These are phyloP conservation scores for Pollenia angustigena DNA, from an alignment of 2,888 invertebrate genomes.

Conservation along the genomic window DNA sequence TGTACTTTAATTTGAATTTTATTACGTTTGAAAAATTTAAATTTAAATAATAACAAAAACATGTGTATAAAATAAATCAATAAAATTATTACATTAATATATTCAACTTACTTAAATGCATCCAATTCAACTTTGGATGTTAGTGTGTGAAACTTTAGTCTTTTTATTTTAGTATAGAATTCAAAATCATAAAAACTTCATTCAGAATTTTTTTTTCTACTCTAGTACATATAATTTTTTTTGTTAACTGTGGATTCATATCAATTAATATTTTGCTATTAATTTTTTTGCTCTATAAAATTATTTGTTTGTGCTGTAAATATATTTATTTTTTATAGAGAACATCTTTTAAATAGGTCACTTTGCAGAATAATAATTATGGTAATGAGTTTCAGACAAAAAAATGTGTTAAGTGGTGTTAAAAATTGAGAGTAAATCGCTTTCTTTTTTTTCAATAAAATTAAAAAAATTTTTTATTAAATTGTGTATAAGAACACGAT, in stretches of 20 bases:
- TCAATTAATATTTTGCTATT: constrained; percentile 63
- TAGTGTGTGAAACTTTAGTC: constrained; percentile 7
- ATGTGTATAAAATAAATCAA: constrained; percentile 12
- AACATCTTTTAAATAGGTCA: constrained; percentile 26
- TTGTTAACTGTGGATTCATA: constrained; percentile 48
- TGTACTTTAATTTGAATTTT: constrained; percentile 73
- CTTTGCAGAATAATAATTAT: constrained; percentile 13
- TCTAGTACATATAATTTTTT: constrained; percentile 14
- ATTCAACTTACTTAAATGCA: constrained; percentile 34
- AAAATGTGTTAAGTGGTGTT: not conserved
- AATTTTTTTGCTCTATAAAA: constrained; percentile 10
- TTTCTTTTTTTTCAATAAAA: not conserved
- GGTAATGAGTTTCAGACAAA: not conserved
- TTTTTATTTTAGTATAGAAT: constrained; percentile 36
- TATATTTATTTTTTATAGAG: not conserved
- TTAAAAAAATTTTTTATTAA: not conserved
- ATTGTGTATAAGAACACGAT: no score
- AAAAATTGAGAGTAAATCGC: not conserved
- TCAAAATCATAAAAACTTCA: constrained; percentile 13
- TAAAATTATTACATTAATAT: constrained; percentile 45
- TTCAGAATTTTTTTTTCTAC: constrained; percentile 22
- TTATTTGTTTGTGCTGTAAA: not conserved
- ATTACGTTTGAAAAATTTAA: constrained; percentile 57
- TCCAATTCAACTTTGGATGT: not conserved
- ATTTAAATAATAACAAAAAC: constrained; percentile 32